Conservation (phyloP, 2,113 vertebrate species). For the Natator depressus region DNA sequence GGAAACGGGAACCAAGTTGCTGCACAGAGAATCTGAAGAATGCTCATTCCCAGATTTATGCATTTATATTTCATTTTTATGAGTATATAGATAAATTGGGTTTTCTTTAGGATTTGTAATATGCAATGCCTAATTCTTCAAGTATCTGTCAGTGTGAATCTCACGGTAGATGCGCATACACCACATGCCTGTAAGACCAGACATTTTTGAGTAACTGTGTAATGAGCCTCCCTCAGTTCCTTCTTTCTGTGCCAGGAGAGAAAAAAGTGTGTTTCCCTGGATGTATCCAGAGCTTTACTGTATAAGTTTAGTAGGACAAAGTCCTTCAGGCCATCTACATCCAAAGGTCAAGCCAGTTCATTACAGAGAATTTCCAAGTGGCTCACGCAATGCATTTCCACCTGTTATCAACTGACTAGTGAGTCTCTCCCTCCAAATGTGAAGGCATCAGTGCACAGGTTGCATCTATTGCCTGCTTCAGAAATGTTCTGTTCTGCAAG, state of each 20-base stretch:
- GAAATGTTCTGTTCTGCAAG: background rate
- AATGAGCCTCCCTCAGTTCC: background rate
- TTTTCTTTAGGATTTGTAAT: constrained; percentile 54
- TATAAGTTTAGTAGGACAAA: background rate
- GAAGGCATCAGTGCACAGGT: background rate
- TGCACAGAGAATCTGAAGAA: constrained; percentile 37
- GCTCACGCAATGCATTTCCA: background rate
- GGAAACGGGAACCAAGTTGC: constrained; percentile 49
- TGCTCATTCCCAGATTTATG: constrained; percentile 57
- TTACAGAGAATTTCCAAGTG: background rate
- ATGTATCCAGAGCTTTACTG: background rate
- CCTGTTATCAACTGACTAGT: background rate
- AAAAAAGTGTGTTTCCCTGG: background rate
- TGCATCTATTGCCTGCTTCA: background rate
- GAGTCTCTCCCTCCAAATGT: background rate
- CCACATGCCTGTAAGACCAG: background rate
- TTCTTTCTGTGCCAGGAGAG: background rate
- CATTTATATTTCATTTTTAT: constrained; percentile 60
- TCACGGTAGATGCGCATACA: background rate
- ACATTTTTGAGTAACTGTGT: background rate
- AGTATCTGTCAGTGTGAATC: background rate
- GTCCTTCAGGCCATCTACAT: background rate
- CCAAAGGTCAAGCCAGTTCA: background rate
- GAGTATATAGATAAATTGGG: constrained; percentile 49
- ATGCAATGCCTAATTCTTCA: background rate